A percentile compares a stretch with the other conserved stretches of the same genome.
These are phyloP conservation scores for Leptopilina drosophilae DNA, from an alignment of 2,888 invertebrate genomes.

Conservation along the genomic window DNA sequence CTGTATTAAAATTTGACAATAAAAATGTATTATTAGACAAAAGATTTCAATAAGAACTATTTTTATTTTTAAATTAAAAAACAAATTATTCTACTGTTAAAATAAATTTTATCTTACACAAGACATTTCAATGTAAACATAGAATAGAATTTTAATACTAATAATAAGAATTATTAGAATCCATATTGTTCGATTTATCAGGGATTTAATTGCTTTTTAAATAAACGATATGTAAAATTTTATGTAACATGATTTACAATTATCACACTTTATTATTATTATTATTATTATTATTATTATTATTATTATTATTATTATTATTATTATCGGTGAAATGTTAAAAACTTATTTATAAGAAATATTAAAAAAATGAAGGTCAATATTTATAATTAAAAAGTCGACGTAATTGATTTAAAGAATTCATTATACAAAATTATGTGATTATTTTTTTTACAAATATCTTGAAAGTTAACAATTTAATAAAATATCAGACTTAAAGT, in stretches of 20 bases:
- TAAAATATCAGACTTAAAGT: background rate
- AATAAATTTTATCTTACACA: too few species aligned
- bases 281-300: background rate
- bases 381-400: background rate
- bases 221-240: too few species aligned
- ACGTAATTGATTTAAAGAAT: background rate
- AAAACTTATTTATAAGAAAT: background rate
- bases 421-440: background rate
- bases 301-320: background rate
- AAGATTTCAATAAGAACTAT: background rate
- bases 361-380: background rate
- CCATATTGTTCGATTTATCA: too few species aligned
- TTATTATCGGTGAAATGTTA: background rate
- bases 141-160: too few species aligned
- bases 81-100: too few species aligned
- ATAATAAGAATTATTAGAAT: too few species aligned
- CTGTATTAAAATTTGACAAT: constrained; percentile 1
- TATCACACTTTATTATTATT: background rate
- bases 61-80: too few species aligned
- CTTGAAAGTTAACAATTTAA: background rate
- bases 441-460: background rate
- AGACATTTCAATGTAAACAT: too few species aligned
- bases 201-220: too few species aligned
- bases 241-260: background rate
- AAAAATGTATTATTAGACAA: background rate